A percentile compares a stretch with the other conserved stretches of the same genome.
Conservation (phyloP, 2,113 vertebrate species). For the Neotoma lepida region DNA sequence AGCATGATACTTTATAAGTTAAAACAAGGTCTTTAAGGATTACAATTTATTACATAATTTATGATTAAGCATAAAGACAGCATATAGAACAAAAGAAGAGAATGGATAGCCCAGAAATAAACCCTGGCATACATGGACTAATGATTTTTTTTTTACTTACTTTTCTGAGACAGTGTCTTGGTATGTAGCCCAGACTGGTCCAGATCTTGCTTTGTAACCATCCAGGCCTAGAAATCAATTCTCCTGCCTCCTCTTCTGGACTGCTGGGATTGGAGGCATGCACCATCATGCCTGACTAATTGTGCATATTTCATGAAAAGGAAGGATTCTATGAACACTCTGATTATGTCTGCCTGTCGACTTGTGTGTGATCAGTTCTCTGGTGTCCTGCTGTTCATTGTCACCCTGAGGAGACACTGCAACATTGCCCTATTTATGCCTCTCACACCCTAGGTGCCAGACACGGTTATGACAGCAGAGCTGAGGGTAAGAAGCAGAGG, state of each 20-base stretch:
- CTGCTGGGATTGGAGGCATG: not conserved
- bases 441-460: not conserved
- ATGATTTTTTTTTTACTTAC: not conserved
- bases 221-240: not conserved
- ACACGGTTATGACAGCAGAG: not conserved
- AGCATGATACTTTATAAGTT: not conserved
- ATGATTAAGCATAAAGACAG: not conserved
- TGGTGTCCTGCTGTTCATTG: not conserved
- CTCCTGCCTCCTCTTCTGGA: not conserved
- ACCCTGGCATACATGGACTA: not conserved
- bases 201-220: not conserved
- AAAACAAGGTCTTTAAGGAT: not conserved
- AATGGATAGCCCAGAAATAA: not conserved
- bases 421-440: conserved; percentile 23
- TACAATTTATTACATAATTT: conserved; percentile 8
- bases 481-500: not conserved
- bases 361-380: not conserved
- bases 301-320: not conserved
- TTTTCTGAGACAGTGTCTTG: not conserved
- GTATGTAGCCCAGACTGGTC: not conserved
- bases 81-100: not conserved
- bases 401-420: not conserved
- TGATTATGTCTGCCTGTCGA: not conserved
- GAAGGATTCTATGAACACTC: not conserved
- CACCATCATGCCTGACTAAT: not conserved